Conservation (phyloP, 2,888 invertebrate genomes). For the Cacoxenus indagator region DNA sequence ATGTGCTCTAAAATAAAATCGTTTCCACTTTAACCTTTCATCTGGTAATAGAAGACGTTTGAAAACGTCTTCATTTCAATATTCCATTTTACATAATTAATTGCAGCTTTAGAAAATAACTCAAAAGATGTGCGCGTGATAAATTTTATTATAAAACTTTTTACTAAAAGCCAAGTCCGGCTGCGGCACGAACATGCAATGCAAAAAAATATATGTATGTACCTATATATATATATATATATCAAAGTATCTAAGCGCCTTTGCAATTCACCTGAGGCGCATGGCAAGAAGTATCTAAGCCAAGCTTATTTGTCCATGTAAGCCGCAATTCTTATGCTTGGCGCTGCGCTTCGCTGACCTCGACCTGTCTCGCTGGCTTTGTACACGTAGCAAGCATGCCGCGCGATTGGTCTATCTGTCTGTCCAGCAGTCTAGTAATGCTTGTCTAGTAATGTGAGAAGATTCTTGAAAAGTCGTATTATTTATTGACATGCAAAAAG, state of each 20-base stretch:
- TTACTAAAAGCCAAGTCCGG: slow-evolving; percentile 7
- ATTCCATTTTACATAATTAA: slow-evolving; percentile 10
- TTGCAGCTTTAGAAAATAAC: slow-evolving; percentile 14
- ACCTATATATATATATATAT: neutral
- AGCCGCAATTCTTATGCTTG: neutral
- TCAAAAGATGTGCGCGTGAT: slow-evolving; percentile 3
- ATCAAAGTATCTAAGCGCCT: neutral
- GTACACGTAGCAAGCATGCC: slow-evolving; percentile 1
- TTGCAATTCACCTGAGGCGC: slow-evolving; percentile 13
- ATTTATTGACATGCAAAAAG: slow-evolving; percentile 64
- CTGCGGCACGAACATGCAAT: slow-evolving; percentile 7
- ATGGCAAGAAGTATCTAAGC: neutral
- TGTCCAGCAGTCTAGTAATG: neutral
- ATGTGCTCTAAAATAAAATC: too few species aligned
- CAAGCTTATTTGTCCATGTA: neutral
- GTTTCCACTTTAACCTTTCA: too few species aligned
- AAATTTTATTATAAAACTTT: slow-evolving; percentile 7
- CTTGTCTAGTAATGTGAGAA: slow-evolving; percentile 41
- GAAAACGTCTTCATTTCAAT: neutral
- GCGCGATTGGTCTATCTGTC: slow-evolving; percentile 19
- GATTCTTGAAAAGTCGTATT: slow-evolving; percentile 52
- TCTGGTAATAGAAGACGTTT: neutral
- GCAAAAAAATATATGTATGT: too few species aligned
- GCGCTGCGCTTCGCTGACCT: slow-evolving; percentile 45
- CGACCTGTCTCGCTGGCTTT: slow-evolving; percentile 63